Evolutionary conservation across 2,113 vertebrate species (phyloP), one percentile per base, ranked within the genome.

Genomic region (Corythaixoides concolor): DNA sequence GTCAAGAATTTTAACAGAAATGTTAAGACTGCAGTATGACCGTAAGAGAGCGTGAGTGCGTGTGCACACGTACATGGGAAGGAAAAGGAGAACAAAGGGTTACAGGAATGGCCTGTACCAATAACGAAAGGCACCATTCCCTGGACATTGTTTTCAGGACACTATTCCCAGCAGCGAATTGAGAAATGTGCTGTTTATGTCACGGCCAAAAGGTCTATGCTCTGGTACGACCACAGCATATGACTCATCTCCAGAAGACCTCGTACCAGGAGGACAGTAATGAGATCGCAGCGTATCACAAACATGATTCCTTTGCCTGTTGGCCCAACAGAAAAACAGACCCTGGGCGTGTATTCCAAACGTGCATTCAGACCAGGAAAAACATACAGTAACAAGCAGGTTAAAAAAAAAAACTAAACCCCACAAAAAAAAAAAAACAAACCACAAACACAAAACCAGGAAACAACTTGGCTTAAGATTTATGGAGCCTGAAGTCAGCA

Each of bases 81-180:
- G 43, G 30, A 43, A 49, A 33, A 78, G 60, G 49, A 73, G 8
- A 84, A 33, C 18, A 73, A 89, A 78, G 28, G 21, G 52, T 87
- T 94, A 82, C 67, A 84, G 77, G 45, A 78, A 84, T n/a, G 30
- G 84, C 28, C 35, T 74, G 58, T 64, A 30, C 5, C 8, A 5
- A 56, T 59, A 75, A 78, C 2, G 7, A 77, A 74, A 37, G 18
- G 80, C 12, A 9, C 50, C 14, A 4, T 85, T 59, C 77, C 58
- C 39, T 72, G 53, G 52, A 85, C 32, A 27, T 8, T 55, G 47
- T 45, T 87, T 86, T 41, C 60, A 90, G 26, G 35, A 87, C 45
- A 49, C 45, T 59, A 39, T 97, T 97, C 94, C 93, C 87, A 96
- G 93, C 93, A 97, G 17, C 1, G 4, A 81, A 88, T 91, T 96